phyloP scores from a whole-genome alignment of 1,140 invertebrate species.

The Anadara kagoshimensis region DNA sequence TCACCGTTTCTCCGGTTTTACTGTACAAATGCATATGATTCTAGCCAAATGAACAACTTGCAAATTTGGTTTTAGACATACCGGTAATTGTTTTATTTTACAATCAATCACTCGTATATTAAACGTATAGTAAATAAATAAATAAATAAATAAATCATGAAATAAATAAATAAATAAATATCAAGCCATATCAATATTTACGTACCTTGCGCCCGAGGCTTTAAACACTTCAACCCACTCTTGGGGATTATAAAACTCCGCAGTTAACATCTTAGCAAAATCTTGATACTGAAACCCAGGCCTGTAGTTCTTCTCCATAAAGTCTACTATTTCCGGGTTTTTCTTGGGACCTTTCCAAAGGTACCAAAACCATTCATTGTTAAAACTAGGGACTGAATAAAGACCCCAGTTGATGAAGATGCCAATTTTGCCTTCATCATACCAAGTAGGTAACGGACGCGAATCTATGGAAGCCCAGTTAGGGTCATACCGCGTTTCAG shows the following conservation, averaged over 20 bases:
- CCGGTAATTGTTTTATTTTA: too few relatives aligned
- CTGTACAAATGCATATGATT: too few relatives aligned
- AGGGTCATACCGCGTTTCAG: conserved; percentile 33
- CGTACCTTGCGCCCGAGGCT: conserved; percentile 56
- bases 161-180: too few relatives aligned
- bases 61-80: too few relatives aligned
- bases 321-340: conserved; percentile 34
- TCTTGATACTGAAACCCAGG: conserved; percentile 58
- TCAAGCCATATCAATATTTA: not conserved
- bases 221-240: conserved; percentile 52
- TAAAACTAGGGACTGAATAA: conserved; percentile 63
- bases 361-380: conserved; percentile 55
- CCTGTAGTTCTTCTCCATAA: conserved; percentile 56
- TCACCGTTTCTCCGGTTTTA: too few relatives aligned
- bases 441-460: conserved; percentile 70
- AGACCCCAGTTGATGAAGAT: conserved; percentile 72
- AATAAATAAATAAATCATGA: too few relatives aligned
- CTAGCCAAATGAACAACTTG: too few relatives aligned
- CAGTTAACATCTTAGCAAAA: conserved; percentile 53
- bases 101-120: too few relatives aligned
- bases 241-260: conserved; percentile 47
- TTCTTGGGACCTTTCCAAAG: conserved; percentile 53
- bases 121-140: too few relatives aligned
- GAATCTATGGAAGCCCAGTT: conserved; percentile 69
- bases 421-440: conserved; percentile 69